Percentiles rank a stretch among this genome's conserved stretches.
Evolutionary conservation across 2,797 vertebrate genomes (phyloP).

Genomic region (Loriculus beryllinus): DNA sequence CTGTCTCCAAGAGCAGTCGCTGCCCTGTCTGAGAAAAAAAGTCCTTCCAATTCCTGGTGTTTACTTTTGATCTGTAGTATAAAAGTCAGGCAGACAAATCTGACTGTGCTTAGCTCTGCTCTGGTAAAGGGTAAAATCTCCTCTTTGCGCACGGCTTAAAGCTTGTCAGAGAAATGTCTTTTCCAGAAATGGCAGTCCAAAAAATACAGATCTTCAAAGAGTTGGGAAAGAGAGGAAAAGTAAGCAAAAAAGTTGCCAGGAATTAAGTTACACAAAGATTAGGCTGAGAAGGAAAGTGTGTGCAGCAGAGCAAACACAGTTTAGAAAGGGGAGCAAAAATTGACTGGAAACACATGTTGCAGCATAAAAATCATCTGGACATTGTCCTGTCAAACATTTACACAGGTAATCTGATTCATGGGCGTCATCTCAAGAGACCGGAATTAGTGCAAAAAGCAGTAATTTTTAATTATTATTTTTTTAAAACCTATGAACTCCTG

Average conservation of each 20-base stretch:
- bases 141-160: fast-evolving
- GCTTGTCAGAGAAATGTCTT: not conserved
- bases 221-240: not conserved
- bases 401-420: not conserved
- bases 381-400: conserved; percentile 49
- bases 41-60: not conserved
- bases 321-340: not conserved
- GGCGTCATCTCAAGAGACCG: not conserved
- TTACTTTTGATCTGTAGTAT: conserved; percentile 17
- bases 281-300: not conserved
- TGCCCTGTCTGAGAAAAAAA: not conserved
- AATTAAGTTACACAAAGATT: conserved; percentile 14
- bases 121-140: not conserved
- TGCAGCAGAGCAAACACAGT: not conserved
- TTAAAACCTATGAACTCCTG: not conserved
- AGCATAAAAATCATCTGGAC: not conserved
- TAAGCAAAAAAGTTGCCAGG: conserved; percentile 6
- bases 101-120: not conserved
- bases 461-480: not conserved
- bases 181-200: not conserved
- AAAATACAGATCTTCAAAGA: conserved; percentile 36
- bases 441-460: not conserved
- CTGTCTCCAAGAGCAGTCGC: fast-evolving
- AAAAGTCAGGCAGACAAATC: not conserved
- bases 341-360: not conserved